These are phyloP conservation scores for Coremacera marginata DNA, from an alignment of 2,888 invertebrate genomes.

Conservation along the genomic window DNA sequence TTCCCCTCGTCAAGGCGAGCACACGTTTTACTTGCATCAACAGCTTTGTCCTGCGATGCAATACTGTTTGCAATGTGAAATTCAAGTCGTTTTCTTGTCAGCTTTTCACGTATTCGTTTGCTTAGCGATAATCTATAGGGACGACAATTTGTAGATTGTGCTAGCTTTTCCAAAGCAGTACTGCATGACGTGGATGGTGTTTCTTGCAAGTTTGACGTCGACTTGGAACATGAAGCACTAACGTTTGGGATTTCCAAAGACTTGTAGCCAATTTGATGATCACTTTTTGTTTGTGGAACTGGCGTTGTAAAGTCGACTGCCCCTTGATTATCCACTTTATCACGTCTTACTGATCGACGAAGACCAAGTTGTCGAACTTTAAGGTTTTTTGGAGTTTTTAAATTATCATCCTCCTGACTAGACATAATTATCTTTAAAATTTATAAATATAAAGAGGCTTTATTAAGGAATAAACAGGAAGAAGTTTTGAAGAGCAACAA, in stretches of 20 bases:
- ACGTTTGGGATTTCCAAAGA: constrained; percentile 11
- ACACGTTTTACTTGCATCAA: background rate
- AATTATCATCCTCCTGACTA: background rate
- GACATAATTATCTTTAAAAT: background rate
- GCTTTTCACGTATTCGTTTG: constrained; percentile 48
- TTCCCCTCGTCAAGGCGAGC: background rate
- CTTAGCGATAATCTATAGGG: constrained; percentile 54
- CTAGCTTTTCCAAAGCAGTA: background rate
- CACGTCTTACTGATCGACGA: constrained; percentile 20
- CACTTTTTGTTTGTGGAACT: constrained; percentile 37
- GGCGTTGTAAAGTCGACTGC: background rate
- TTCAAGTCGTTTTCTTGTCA: constrained; percentile 55
- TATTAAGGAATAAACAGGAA: background rate
- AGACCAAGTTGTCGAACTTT: constrained; percentile 39
- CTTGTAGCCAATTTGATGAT: constrained; percentile 46
- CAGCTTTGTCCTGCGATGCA: background rate
- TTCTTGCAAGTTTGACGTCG: background rate
- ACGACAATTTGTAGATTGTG: constrained; percentile 50
- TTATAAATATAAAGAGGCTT: background rate
- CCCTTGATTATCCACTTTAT: background rate
- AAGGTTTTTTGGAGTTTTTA: constrained; percentile 38
- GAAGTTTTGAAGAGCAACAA: background rate
- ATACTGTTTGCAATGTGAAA: constrained; percentile 46
- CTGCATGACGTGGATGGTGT: constrained; percentile 49
- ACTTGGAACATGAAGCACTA: background rate